A percentile compares a stretch with the other conserved stretches of the same genome.
Evolutionary conservation across 2,113 vertebrate species (phyloP).

Genomic region (Rallus limicola): DNA sequence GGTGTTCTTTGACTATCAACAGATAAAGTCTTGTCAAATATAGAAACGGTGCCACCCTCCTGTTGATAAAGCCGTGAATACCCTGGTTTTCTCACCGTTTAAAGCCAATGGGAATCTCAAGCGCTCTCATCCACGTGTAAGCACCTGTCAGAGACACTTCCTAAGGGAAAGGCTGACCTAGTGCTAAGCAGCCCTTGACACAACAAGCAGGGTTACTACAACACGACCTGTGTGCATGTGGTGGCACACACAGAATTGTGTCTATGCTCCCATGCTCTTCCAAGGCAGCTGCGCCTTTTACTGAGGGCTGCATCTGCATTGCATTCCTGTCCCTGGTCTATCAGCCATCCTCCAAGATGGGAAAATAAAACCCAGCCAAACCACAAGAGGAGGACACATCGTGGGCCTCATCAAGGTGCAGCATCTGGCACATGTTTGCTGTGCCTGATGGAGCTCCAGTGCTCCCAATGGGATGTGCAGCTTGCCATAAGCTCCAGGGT

Average conservation of each 20-base stretch:
- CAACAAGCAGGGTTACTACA: neutral
- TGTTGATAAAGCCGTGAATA: neutral
- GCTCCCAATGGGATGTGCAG: neutral
- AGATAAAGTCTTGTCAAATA: neutral
- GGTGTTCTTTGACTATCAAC: neutral
- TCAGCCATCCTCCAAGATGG: neutral
- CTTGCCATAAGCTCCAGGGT: slow-evolving; percentile 4
- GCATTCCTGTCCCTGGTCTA: neutral
- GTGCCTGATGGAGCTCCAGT: neutral
- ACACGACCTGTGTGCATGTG: accelerated
- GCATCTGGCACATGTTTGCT: neutral
- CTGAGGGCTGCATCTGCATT: neutral
- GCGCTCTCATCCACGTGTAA: neutral
- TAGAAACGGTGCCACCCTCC: neutral
- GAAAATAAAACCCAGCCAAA: neutral
- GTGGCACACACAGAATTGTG: neutral
- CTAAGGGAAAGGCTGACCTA: neutral
- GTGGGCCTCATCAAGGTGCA: neutral
- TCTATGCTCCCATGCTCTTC: neutral
- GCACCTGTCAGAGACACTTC: neutral
- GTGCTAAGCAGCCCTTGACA: neutral
- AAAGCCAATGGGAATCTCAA: neutral
- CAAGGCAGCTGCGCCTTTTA: accelerated
- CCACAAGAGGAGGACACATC: neutral
- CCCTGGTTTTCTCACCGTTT: neutral